Conservation (phyloP, 2,888 invertebrate genomes). For the Catotricha subobsoleta region DNA sequence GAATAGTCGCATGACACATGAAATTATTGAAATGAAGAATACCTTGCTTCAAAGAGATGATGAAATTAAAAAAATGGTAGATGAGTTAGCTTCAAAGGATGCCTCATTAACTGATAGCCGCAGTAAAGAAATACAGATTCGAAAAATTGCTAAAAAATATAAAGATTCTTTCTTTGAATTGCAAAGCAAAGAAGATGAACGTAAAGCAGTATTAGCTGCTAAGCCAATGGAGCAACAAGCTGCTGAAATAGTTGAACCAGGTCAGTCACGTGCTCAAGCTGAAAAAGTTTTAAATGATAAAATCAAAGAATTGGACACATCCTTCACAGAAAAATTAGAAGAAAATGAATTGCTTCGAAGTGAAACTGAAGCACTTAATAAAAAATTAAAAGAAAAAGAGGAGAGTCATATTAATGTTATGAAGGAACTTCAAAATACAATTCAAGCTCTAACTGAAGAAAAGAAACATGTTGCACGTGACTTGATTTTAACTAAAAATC, state of each 20-base stretch:
- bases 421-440: conserved; percentile 56
- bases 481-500: conserved; percentile 34
- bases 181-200: conserved; percentile 20
- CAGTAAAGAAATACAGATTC: conserved; percentile 53
- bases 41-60: conserved; percentile 39
- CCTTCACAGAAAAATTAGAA: conserved; percentile 28
- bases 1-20: conserved; percentile 38
- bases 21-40: conserved; percentile 43
- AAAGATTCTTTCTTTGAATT: conserved; percentile 4
- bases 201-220: conserved; percentile 30
- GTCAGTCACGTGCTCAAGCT: conserved; percentile 27
- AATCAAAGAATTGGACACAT: conserved; percentile 29
- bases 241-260: conserved; percentile 20
- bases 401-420: conserved; percentile 47
- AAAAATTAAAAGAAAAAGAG: conserved; percentile 43
- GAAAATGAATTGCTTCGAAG: conserved; percentile 38
- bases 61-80: conserved; percentile 41
- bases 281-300: conserved; percentile 31
- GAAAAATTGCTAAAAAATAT: conserved; percentile 72
- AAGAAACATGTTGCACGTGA: conserved; percentile 43
- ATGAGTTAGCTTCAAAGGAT: conserved; percentile 48
- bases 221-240: conserved; percentile 26
- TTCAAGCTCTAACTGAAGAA: conserved; percentile 50
- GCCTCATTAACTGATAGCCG: conserved; percentile 45
- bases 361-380: conserved; percentile 47